Base-by-base conservation (phyloP, 2,797 vertebrate species). In the Macropodus opercularis region DNA sequence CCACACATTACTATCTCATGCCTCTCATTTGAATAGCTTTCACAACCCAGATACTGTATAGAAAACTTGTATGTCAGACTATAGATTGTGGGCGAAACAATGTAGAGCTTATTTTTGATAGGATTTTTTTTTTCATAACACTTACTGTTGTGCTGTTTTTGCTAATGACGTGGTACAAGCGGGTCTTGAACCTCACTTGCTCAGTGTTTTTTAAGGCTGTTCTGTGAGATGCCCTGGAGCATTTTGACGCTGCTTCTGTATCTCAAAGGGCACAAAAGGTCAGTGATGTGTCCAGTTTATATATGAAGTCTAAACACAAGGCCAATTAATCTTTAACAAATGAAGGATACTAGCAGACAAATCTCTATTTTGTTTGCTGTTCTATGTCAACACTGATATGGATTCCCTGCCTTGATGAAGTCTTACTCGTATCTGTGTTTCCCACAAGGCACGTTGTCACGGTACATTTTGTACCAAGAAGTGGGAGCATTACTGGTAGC, bases 1-100 rank as follows among this genome's bases (percentile, higher is more conserved):
- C 86, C 21, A 99, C 98, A 0, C 98, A 99, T 79, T 99, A 99
- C 87, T 97, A 96, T 88, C 94, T 99, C 48, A 86, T 99, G 36
- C 95, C 97, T 2, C 92, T 96, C 80, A 83, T 84, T 80, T 77
- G 71, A 84, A 42, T 63, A 68, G 66, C 76, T 79, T 69, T 72
- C 70, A 40, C 69, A 79, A 63, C 32, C 14, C 44, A 87, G 69
- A 71, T 65, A 58, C 60, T 53, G 46, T 14, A 24, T 31, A 18
- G 72, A 55, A 65, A 69, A 65, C 40, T 12, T 14, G 58, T 80
- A 73, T 80, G 56, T 69, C 77, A 63, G 63, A 77, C 76, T 58
- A 70, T 72, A 78, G 79, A 69, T 70, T 64, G 66, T 83, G 71
- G 79, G 65, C 68, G 68, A 66, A 84, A 78, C 69, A 75, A 61